Base-by-base conservation (phyloP, 2,888 invertebrate genomes). In the Drosophila leonis region DNA sequence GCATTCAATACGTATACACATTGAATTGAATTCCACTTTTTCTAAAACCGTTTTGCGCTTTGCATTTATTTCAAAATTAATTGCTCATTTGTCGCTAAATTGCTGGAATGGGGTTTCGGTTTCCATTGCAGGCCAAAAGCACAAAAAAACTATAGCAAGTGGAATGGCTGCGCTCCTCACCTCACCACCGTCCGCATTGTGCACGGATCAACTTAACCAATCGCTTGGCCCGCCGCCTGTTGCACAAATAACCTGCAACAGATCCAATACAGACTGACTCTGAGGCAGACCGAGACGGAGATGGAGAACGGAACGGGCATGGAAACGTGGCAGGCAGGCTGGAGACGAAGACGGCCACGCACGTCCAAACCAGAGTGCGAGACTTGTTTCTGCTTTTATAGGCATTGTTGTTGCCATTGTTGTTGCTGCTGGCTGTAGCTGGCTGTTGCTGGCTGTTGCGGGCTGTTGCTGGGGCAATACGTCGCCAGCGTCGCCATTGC, bases 21-120 rank as follows among this genome's bases (percentile, higher is more conserved):
- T 20, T 42, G 20, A 13, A 31, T 24, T 15, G 52, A 61, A 67
- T 61, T 61, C 27, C 37, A 61, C 42, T 67, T 71, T 46, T 46
- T 46, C 37, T 42, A 31, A 48, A 18, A 29, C 42, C 15, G 31
- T n/a, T 73, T 67, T 63, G 64, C 41, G 44, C 70, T 78, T 86
- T 86, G 85, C 88, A 82, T 91, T 91, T 90, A 90, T 91, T 91
- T 88, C 88, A 91, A 91, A 91, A 91, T 91, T 91, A 91, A 91
- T 91, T 91, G 91, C 90, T 91, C 91, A 91, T 91, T 91, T 91
- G 91, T 91, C 85, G 89, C 90, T 85, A 91, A 91, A 91, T 91
- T 91, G 90, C 81, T 81, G 84, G 91, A 90, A 91, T 91, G 86
- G 87, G 90, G 90, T 88, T 91, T 90, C 90, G 83, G 79, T 85